Conservation (phyloP, 2,888 invertebrate genomes). For the Pantelozetes paolii region DNA sequence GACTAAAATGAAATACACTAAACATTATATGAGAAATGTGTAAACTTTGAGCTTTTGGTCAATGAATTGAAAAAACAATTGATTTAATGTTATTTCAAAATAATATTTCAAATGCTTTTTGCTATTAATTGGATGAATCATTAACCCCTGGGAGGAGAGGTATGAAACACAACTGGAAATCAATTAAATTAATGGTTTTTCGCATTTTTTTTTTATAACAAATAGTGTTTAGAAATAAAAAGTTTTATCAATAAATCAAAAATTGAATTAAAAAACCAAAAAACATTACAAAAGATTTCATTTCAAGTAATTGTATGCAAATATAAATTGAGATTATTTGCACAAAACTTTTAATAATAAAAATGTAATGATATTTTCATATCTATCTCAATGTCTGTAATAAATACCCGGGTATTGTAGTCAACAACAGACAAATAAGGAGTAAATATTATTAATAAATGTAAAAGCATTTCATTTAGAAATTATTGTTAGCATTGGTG, state of each 20-base stretch:
- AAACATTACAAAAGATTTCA: background rate
- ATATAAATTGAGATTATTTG: background rate
- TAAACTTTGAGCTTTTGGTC: background rate
- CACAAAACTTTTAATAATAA: too few relatives aligned
- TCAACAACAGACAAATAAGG: background rate
- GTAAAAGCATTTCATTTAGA: background rate
- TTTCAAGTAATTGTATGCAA: background rate
- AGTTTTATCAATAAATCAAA: slow-evolving; percentile 2
- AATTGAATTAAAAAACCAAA: background rate
- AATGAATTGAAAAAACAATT: background rate
- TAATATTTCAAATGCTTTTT: too few relatives aligned
- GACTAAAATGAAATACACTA: background rate
- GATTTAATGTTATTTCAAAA: background rate
- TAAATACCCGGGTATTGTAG: background rate
- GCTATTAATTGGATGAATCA: background rate
- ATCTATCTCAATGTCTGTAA: background rate
- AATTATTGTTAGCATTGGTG: background rate
- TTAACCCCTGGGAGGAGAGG: background rate
- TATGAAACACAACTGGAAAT: slow-evolving; percentile 16
- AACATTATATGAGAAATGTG: background rate
- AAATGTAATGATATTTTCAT: too few relatives aligned
- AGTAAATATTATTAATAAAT: background rate
- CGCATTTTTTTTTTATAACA: background rate
- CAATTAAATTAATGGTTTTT: slow-evolving; percentile 30
- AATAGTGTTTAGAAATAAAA: background rate